These are phyloP conservation scores for Hydrocynus forskahlii DNA, from an alignment of 2,797 vertebrate species.

Conservation along the genomic window DNA sequence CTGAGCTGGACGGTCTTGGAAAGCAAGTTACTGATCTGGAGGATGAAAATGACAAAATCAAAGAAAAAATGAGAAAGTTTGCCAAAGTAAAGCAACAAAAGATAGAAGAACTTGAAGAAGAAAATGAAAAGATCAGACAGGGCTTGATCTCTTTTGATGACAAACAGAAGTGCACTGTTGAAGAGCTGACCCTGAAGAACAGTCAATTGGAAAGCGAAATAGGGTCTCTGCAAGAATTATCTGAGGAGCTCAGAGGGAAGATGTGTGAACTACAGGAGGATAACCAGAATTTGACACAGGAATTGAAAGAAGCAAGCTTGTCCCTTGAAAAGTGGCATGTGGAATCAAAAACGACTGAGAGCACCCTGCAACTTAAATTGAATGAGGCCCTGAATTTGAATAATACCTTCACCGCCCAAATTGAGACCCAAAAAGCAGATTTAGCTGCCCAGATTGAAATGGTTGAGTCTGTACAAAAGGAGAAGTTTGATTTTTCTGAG, in stretches of 20 bases:
- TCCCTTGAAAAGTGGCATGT: slow-evolving; percentile 72
- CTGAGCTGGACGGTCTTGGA: slow-evolving; percentile 71
- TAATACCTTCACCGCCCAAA: slow-evolving; percentile 72
- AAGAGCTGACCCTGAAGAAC: slow-evolving; percentile 70
- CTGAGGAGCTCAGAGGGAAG: slow-evolving; percentile 69
- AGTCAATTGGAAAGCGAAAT: slow-evolving; percentile 74
- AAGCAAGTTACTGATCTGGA: slow-evolving; percentile 68
- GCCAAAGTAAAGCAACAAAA: slow-evolving; percentile 72
- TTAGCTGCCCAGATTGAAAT: slow-evolving; percentile 75
- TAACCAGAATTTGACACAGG: slow-evolving; percentile 69
- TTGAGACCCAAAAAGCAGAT: slow-evolving; percentile 76
- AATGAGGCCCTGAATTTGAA: slow-evolving; percentile 74
- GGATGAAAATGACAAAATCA: slow-evolving; percentile 75
- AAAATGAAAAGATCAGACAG: slow-evolving; percentile 71
- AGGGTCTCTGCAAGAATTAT: slow-evolving; percentile 66
- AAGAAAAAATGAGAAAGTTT: slow-evolving; percentile 73
- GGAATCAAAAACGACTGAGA: slow-evolving; percentile 73
- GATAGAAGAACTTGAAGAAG: slow-evolving; percentile 75
- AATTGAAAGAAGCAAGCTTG: slow-evolving; percentile 69
- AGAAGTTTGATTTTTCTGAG: slow-evolving; percentile 72
- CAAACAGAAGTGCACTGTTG: slow-evolving; percentile 58
- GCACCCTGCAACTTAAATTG: slow-evolving; percentile 77
- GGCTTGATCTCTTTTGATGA: slow-evolving; percentile 67
- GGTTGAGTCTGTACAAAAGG: slow-evolving; percentile 67
- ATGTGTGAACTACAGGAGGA: slow-evolving; percentile 72